Evolutionary conservation across 2,113 vertebrate genomes (phyloP).

Genomic region (Tyto alba): DNA sequence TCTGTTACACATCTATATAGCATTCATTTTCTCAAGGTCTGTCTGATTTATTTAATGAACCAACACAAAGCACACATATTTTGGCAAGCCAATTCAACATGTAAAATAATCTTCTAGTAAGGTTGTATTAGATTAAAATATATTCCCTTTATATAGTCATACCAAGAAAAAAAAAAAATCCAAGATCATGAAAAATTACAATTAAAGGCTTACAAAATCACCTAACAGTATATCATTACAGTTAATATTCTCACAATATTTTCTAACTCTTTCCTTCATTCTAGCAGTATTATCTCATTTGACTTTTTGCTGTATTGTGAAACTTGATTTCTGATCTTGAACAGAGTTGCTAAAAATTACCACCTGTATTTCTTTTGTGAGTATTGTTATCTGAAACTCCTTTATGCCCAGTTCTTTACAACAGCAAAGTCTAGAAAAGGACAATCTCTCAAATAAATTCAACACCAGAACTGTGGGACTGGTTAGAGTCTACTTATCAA

Average conservation of each 20-base stretch:
- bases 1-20: neutral
- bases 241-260: neutral
- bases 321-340: neutral
- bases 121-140: neutral
- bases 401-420: neutral
- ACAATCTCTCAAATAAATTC: neutral
- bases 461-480: neutral
- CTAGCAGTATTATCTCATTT: neutral
- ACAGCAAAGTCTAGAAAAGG: neutral
- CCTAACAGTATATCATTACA: neutral
- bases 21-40: neutral
- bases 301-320: neutral
- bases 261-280: neutral
- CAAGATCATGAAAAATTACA: neutral
- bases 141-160: neutral
- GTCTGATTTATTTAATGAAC: neutral
- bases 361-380: neutral
- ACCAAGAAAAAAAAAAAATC: neutral
- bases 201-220: neutral
- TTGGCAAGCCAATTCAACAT: neutral
- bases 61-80: neutral
- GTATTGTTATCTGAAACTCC: fast-evolving
- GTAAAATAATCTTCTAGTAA: neutral
- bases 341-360: neutral
- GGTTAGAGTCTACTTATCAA: neutral